Evolutionary conservation across 2,888 invertebrate species (phyloP).

Genomic region (Ornithoptera alexandrae): DNA sequence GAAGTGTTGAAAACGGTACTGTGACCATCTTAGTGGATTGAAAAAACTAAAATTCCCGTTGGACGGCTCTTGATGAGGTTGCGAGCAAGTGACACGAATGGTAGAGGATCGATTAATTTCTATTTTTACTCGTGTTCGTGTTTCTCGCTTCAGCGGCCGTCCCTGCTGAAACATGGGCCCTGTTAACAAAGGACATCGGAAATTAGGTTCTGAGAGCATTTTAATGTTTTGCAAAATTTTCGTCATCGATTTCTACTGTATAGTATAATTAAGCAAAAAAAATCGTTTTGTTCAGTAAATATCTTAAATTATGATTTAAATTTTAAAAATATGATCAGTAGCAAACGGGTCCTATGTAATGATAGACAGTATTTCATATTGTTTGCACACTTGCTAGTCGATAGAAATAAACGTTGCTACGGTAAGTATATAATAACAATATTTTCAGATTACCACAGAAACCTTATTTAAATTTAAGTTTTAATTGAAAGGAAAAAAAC

Average conservation of each 20-base stretch:
- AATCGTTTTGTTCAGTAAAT: too few species aligned
- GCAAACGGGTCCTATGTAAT: too few species aligned
- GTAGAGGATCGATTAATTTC: constrained; percentile 74
- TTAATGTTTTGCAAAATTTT: constrained; percentile 44
- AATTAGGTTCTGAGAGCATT: constrained; percentile 48
- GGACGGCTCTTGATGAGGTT: constrained; percentile 48
- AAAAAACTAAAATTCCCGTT: constrained; percentile 38
- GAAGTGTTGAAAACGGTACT: constrained; percentile 25
- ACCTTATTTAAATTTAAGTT: too few species aligned
- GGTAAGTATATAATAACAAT: too few species aligned
- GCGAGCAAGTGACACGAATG: constrained; percentile 71
- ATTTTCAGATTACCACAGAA: too few species aligned
- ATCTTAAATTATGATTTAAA: too few species aligned
- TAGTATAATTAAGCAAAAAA: too few species aligned
- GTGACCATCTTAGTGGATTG: constrained; percentile 30
- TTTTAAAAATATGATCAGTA: too few species aligned
- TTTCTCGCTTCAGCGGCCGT: constrained; percentile 42
- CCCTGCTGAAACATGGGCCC: constrained; percentile 44
- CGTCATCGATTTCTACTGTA: constrained; percentile 36
- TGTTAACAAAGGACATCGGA: constrained; percentile 52
- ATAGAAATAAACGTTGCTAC: too few species aligned
- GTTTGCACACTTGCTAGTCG: too few species aligned
- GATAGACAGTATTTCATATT: too few species aligned
- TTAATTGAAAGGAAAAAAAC: background rate
- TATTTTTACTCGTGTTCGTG: constrained; percentile 67